Evolutionary conservation across 2,888 invertebrate species (phyloP).

Genomic region (Idaea dimidiata): DNA sequence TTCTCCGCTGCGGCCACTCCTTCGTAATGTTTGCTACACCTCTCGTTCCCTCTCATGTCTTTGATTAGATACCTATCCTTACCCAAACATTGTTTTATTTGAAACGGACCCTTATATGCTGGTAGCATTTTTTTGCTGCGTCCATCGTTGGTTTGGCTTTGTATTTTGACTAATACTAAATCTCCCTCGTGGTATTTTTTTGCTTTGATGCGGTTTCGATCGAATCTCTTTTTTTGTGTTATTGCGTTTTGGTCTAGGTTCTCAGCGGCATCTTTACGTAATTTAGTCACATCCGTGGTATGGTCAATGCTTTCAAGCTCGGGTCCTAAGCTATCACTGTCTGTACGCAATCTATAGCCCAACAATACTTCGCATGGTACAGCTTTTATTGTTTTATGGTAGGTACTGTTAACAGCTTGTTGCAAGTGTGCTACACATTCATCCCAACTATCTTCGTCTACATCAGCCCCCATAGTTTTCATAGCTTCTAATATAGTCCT

Average conservation of each 20-base stretch:
- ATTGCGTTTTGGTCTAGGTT: constrained; percentile 17
- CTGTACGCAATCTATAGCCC: not conserved
- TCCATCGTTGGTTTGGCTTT: constrained; percentile 24
- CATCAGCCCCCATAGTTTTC: not conserved
- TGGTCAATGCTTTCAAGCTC: not conserved
- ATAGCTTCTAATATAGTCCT: constrained; percentile 24
- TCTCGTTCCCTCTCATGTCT: constrained; percentile 2
- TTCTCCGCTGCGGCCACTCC: too few species aligned
- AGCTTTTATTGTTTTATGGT: not conserved
- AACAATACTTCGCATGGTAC: not conserved
- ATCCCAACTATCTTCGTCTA: not conserved
- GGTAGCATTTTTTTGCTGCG: constrained; percentile 29
- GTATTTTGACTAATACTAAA: constrained; percentile 27
- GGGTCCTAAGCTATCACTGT: not conserved
- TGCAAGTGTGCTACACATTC: not conserved
- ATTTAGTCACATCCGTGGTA: not conserved
- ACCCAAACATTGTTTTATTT: constrained; percentile 17
- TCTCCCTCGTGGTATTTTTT: constrained; percentile 22
- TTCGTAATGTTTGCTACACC: not conserved
- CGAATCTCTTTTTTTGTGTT: constrained; percentile 21
- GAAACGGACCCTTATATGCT: constrained; percentile 22
- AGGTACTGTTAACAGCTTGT: constrained; percentile 19
- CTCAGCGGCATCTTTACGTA: constrained; percentile 11
- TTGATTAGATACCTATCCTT: constrained; percentile 21
- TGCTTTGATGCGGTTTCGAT: constrained; percentile 21